Conservation (phyloP, 2,113 vertebrate genomes). For the Gymnobelideus leadbeateri region DNA sequence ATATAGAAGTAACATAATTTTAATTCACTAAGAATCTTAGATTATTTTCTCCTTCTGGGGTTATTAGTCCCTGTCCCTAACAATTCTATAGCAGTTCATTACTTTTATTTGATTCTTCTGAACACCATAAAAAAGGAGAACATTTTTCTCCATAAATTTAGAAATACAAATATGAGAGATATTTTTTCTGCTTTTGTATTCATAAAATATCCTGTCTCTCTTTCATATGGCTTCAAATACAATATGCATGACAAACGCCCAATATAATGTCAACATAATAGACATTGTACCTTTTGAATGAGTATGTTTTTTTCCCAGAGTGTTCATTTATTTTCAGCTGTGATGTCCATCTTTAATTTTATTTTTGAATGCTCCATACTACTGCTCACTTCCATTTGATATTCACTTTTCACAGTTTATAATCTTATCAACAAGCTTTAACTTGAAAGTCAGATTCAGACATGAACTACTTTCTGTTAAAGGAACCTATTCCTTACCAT, state of each 20-base stretch:
- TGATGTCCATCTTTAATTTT: not conserved
- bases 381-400: not conserved
- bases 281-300: not conserved
- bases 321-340: not conserved
- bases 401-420: not conserved
- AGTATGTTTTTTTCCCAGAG: not conserved
- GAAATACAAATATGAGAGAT: not conserved
- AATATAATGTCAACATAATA: not conserved
- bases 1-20: not conserved
- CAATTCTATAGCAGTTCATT: not conserved
- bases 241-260: not conserved
- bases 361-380: not conserved
- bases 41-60: not conserved
- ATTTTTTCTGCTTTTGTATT: not conserved
- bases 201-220: not conserved
- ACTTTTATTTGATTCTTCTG: not conserved
- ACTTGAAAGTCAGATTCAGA: not conserved
- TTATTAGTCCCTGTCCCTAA: not conserved
- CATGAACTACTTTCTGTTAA: not conserved
- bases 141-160: not conserved
- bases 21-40: not conserved
- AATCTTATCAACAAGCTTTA: not conserved
- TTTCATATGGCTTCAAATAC: not conserved
- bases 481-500: not conserved
- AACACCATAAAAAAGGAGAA: not conserved